These are phyloP conservation scores for Limnothrissa miodon DNA, from an alignment of 2,113 vertebrate genomes.

Conservation along the genomic window DNA sequence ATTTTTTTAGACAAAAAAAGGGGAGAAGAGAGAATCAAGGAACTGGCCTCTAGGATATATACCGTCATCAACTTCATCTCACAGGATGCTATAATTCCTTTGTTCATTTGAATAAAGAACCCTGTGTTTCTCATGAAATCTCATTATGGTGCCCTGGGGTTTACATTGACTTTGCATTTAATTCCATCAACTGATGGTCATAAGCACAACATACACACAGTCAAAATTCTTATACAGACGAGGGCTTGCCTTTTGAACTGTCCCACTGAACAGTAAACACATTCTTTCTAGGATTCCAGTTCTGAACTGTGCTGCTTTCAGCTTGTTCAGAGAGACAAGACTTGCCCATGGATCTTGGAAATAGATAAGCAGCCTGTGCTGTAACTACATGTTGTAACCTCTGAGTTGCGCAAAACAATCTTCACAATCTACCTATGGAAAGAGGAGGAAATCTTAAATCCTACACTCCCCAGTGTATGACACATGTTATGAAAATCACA, in stretches of 20 bases:
- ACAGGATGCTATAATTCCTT: not conserved
- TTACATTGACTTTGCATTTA: not conserved
- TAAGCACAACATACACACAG: not conserved
- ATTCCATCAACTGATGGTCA: not conserved
- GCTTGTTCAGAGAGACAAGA: not conserved
- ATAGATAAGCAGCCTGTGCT: not conserved
- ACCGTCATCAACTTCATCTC: not conserved
- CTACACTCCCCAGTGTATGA: not conserved
- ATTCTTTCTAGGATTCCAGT: slow-evolving; percentile 51
- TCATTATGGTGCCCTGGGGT: not conserved
- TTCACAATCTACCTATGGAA: not conserved
- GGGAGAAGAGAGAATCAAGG: no score
- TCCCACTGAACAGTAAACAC: slow-evolving; percentile 31
- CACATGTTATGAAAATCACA: not conserved
- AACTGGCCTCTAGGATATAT: no score
- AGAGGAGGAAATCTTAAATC: not conserved
- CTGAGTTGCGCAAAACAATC: not conserved
- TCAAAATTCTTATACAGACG: slow-evolving; percentile 28
- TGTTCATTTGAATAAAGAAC: not conserved
- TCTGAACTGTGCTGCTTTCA: slow-evolving; percentile 43
- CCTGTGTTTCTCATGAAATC: not conserved
- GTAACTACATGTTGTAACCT: not conserved
- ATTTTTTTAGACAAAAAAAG: no score
- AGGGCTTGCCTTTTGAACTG: slow-evolving; percentile 32
- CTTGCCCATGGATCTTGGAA: not conserved